Conservation (phyloP, 2,113 vertebrate genomes). For the Heloderma charlesbogerti region DNA sequence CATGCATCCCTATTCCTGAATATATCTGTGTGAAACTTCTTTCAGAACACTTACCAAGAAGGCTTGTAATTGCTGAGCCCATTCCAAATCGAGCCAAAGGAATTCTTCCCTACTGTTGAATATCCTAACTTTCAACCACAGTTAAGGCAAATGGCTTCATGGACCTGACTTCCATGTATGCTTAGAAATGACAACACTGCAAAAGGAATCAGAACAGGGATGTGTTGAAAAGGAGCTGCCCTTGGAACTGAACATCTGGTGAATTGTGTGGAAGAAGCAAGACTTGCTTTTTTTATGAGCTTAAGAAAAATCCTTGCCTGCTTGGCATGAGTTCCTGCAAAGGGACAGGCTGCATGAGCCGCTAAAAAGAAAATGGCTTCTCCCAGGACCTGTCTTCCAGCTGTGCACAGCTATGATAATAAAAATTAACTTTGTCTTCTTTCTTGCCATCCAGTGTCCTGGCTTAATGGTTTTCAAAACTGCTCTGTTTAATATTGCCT, state of each 20-base stretch:
- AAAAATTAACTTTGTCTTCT: slow-evolving; percentile 73
- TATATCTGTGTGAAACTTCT: too few species aligned
- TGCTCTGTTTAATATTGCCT: slow-evolving; percentile 76
- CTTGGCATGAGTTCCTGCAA: slow-evolving; percentile 56
- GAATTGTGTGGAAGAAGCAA: background rate
- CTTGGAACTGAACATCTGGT: background rate
- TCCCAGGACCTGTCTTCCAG: slow-evolving; percentile 64
- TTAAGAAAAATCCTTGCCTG: slow-evolving; percentile 47
- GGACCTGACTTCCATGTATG: background rate
- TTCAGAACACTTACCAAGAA: background rate
- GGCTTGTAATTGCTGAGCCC: background rate
- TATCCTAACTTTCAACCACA: background rate
- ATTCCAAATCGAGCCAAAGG: background rate
- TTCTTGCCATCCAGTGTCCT: slow-evolving; percentile 66
- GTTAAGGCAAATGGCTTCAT: background rate
- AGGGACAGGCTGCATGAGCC: slow-evolving; percentile 50
- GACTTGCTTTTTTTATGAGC: slow-evolving; percentile 28
- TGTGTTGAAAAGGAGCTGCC: background rate
- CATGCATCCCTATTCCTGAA: too few species aligned
- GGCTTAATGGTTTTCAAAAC: slow-evolving; percentile 76
- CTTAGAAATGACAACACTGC: background rate
- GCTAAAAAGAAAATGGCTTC: slow-evolving; percentile 68
- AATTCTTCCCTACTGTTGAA: background rate
- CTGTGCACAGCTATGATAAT: slow-evolving; percentile 66
- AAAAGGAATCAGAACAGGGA: background rate